Evolutionary conservation across 2,113 vertebrate species (phyloP), one percentile per base, ranked within the genome.

Genomic region (Psilopsiagon aurifrons): DNA sequence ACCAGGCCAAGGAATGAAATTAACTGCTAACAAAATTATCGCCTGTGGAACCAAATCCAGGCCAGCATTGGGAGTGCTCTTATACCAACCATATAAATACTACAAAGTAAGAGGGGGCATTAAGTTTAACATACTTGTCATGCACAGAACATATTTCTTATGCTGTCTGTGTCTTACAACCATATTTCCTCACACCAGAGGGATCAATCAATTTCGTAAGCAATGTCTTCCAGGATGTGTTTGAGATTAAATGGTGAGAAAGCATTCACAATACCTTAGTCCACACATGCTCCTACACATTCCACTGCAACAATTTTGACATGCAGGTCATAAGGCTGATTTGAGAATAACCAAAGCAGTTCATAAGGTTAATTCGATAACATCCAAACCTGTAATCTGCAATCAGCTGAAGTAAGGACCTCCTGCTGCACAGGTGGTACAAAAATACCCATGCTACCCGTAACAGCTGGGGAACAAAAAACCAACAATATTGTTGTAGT

Each of bases 321-420:
- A 44, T 11, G 13, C 0, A 1, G 80, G 91, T 90, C 80, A 86
- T 81, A 86, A 88, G 91, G 95, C 90, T 92, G 92, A 93, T 92
- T 92, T 93, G 80, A 86, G 68, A 92, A 86, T 86, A 90, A 88
- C 86, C 71, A 94, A 90, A 95, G 79, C 31, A 60, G 94, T 90
- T 94, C 89, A 63, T 20, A 83, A 84, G 95, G 91, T 84, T 95
- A 95, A 97, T 92, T 76, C 89, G 89, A 87, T 91, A 92, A 89
- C 93, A 95, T 44, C 89, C 47, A 82, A 85, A 89, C 83, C 62
- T 52, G 43, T 92, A 95, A 95, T 91, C 73, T 92, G 81, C 46
- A 86, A 92, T 92, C 93, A 95, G 24, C 5, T 84, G 20, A 89
- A 89, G 77, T 51, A 95, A 86, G 39, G 70, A 44, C 74, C 74